A percentile compares a stretch with the other conserved stretches of the same genome.
phyloP scores from a whole-genome alignment of 2,888 invertebrate species.

The Plebejus anna region DNA sequence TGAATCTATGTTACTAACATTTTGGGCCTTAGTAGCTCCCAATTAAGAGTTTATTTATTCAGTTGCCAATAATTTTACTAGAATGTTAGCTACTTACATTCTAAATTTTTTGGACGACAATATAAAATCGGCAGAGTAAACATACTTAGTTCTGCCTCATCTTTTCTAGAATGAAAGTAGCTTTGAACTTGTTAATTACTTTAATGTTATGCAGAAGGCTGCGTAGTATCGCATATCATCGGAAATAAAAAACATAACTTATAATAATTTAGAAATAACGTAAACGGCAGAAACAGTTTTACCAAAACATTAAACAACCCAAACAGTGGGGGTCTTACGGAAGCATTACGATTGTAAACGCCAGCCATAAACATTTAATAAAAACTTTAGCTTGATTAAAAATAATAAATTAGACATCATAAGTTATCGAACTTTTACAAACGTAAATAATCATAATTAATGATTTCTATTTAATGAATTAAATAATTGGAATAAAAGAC shows the following conservation, averaged over 20 bases:
- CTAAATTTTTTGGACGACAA: too few relatives aligned
- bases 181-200: too few relatives aligned
- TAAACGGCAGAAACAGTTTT: neutral
- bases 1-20: too few relatives aligned
- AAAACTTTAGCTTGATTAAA: neutral
- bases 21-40: too few relatives aligned
- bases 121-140: too few relatives aligned
- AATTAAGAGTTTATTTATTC: too few relatives aligned
- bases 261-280: neutral
- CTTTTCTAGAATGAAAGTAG: too few relatives aligned
- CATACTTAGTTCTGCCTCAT: too few relatives aligned
- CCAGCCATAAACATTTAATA: neutral
- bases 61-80: too few relatives aligned
- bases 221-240: neutral
- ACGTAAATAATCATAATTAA: neutral
- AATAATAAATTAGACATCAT: conserved; percentile 12
- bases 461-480: conserved; percentile 14
- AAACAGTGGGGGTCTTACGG: conserved; percentile 16
- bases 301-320: conserved; percentile 6
- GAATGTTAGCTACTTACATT: too few relatives aligned
- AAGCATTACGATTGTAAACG: conserved; percentile 10
- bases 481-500: conserved; percentile 24
- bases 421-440: conserved; percentile 2
- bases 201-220: neutral
- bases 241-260: neutral